Conservation (phyloP, 2,113 vertebrate species). For the Addax nasomaculatus region DNA sequence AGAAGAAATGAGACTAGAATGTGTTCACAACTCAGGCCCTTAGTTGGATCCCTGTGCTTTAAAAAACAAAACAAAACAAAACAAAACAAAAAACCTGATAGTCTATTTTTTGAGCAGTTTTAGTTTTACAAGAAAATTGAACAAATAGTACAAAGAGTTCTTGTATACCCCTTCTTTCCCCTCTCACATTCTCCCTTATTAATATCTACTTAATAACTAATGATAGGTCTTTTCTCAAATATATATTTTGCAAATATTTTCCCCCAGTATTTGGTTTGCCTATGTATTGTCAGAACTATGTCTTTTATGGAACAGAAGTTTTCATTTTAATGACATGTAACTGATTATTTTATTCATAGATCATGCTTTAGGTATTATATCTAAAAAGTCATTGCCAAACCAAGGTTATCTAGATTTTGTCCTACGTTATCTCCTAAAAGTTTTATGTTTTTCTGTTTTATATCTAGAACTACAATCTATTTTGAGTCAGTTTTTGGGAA, state of each 20-base stretch:
- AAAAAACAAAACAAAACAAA: not conserved
- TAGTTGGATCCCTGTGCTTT: fast-evolving
- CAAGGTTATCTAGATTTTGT: not conserved
- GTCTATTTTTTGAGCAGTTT: not conserved
- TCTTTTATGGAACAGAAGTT: not conserved
- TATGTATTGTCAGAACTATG: not conserved
- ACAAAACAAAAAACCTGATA: not conserved
- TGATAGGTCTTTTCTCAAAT: not conserved
- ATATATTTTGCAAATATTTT: not conserved
- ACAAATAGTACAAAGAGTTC: not conserved
- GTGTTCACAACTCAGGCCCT: not conserved
- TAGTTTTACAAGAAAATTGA: not conserved
- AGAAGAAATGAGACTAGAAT: not conserved
- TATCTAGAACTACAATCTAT: not conserved
- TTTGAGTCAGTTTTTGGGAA: not conserved
- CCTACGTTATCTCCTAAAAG: not conserved
- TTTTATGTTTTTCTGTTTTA: not conserved
- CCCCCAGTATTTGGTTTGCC: not conserved
- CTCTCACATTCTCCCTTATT: not conserved
- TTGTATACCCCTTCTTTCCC: too few species aligned
- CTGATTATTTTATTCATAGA: not conserved
- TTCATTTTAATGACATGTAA: not conserved
- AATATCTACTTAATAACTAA: not conserved
- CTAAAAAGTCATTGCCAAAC: not conserved
- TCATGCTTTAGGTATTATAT: not conserved